Evolutionary conservation across 2,797 vertebrate genomes (phyloP).

Genomic region (Falco rusticolus): DNA sequence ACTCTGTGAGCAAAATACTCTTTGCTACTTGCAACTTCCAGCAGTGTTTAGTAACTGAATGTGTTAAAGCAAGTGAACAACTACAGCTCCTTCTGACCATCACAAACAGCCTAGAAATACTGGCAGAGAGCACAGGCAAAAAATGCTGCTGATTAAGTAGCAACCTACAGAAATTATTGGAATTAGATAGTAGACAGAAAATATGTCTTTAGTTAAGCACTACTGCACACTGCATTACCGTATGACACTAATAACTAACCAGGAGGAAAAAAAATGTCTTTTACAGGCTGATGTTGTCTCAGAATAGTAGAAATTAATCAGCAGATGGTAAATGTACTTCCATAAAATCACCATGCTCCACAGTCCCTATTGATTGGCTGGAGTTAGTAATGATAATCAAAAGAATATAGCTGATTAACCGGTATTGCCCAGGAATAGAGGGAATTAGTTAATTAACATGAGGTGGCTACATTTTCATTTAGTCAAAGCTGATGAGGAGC

Average conservation of each 20-base stretch:
- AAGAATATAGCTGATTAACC: background rate
- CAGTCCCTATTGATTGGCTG: background rate
- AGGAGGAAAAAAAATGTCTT: background rate
- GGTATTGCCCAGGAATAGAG: background rate
- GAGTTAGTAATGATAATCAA: background rate
- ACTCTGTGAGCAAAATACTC: background rate
- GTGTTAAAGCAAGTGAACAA: background rate
- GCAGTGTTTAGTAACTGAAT: background rate
- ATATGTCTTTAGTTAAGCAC: background rate
- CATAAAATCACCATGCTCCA: background rate
- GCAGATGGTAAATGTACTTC: background rate
- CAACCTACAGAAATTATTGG: background rate
- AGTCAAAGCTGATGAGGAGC: background rate
- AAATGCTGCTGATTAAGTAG: background rate
- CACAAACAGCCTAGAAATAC: background rate
- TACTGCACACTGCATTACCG: background rate
- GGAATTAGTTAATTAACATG: background rate
- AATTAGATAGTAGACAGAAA: background rate
- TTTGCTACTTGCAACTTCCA: background rate
- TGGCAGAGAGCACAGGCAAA: accelerated
- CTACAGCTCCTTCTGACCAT: background rate
- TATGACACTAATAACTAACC: background rate
- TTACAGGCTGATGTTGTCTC: background rate
- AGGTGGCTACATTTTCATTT: background rate
- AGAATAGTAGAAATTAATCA: background rate